Conservation (phyloP, 2,113 vertebrate genomes). For the Parus major region DNA sequence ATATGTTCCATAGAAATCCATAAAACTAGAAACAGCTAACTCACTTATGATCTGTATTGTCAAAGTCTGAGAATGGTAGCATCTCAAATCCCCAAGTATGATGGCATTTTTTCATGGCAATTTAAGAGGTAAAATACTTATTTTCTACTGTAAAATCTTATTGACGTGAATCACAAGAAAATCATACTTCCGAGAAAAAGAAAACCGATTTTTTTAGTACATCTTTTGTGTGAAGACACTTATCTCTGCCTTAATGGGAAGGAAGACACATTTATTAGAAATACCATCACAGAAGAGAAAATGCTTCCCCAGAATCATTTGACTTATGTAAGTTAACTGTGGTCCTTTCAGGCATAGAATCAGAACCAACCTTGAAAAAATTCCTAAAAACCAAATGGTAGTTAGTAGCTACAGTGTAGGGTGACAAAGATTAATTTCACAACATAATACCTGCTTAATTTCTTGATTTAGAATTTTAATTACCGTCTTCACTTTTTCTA, state of each 20-base stretch:
- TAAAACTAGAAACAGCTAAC: neutral
- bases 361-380: neutral
- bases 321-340: neutral
- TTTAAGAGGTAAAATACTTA: neutral
- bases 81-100: neutral
- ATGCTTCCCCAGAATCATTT: neutral
- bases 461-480: neutral
- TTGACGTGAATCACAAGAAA: neutral
- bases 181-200: neutral
- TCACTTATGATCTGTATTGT: neutral
- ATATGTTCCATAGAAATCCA: neutral
- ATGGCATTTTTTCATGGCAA: neutral
- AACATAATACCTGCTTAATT: accelerated
- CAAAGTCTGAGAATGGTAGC: neutral
- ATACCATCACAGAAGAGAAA: neutral
- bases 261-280: neutral
- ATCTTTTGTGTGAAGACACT: neutral
- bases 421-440: neutral
- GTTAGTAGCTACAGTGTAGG: neutral
- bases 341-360: neutral
- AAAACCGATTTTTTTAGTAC: neutral
- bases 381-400: neutral
- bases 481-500: neutral
- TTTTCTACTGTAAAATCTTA: neutral
- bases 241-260: neutral